These are phyloP conservation scores for Apodemus agrarius DNA, from an alignment of 2,797 vertebrate species.

Conservation along the genomic window DNA sequence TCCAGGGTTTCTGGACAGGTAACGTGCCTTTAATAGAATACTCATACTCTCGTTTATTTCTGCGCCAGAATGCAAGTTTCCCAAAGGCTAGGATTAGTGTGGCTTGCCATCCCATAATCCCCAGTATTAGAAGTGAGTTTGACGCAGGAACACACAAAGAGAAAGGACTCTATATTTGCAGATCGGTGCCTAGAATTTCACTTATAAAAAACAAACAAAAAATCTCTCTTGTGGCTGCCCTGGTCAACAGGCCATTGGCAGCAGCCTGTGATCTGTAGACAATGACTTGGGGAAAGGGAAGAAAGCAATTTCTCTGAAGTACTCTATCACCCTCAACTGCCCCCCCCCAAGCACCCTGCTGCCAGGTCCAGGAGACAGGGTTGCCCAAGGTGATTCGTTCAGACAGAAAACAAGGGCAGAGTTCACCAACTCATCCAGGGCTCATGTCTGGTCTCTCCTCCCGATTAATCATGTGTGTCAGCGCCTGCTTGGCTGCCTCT, in stretches of 20 bases:
- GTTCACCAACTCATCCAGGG: fast-evolving
- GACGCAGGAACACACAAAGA: not conserved
- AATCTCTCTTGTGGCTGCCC: not conserved
- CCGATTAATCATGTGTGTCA: not conserved
- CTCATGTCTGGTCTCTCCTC: not conserved
- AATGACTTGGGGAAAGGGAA: no score
- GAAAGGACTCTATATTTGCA: not conserved
- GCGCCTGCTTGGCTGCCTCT: not conserved
- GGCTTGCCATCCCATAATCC: no score
- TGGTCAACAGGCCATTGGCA: not conserved
- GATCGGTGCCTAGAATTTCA: not conserved
- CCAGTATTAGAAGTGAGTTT: not conserved
- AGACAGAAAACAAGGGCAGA: not conserved
- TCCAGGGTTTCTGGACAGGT: not conserved
- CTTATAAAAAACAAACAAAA: not conserved
- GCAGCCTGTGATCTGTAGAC: not conserved
- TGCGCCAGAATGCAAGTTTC: not conserved
- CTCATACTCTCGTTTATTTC: not conserved
- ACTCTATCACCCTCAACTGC: no score
- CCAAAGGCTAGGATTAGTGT: not conserved
- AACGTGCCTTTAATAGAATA: not conserved
- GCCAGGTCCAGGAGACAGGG: no score
- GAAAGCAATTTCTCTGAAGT: not conserved
- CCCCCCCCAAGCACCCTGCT: not conserved
- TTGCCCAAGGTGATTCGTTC: not conserved